Evolutionary conservation across 2,113 vertebrate genomes (phyloP).

Genomic region (Apteryx owenii): DNA sequence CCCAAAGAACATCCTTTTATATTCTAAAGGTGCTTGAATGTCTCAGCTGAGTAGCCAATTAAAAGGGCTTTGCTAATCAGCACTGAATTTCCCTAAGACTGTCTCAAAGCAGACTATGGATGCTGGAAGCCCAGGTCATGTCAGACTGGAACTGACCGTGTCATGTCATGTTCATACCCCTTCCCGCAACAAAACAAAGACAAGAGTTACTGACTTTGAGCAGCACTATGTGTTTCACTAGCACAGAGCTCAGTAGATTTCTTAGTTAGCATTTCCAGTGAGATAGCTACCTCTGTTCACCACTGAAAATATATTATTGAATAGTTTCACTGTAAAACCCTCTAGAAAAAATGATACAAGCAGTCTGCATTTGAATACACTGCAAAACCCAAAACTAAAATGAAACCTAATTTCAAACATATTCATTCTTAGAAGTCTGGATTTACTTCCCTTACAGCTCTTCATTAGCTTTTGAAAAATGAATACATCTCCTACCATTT

Average conservation of each 20-base stretch:
- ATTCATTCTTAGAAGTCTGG: neutral
- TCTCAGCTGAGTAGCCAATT: neutral
- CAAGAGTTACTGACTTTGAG: neutral
- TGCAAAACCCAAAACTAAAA: neutral
- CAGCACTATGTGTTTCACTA: neutral
- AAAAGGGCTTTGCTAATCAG: neutral
- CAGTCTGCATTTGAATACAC: neutral
- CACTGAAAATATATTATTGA: neutral
- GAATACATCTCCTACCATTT: neutral
- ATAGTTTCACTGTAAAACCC: neutral
- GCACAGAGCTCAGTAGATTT: neutral
- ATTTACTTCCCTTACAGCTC: neutral
- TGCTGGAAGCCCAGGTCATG: neutral
- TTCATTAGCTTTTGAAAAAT: neutral
- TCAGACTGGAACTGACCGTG: neutral
- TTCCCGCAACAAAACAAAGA: neutral
- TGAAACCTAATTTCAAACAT: neutral
- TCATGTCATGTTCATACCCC: neutral
- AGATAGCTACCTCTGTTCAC: neutral
- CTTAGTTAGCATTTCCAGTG: neutral
- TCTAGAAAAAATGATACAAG: neutral
- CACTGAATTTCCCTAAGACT: neutral
- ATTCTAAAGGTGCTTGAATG: neutral
- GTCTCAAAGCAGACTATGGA: neutral
- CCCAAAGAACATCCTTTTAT: neutral